phyloP scores from a whole-genome alignment of 2,888 invertebrate genomes.

The Hydriomena furcata region DNA sequence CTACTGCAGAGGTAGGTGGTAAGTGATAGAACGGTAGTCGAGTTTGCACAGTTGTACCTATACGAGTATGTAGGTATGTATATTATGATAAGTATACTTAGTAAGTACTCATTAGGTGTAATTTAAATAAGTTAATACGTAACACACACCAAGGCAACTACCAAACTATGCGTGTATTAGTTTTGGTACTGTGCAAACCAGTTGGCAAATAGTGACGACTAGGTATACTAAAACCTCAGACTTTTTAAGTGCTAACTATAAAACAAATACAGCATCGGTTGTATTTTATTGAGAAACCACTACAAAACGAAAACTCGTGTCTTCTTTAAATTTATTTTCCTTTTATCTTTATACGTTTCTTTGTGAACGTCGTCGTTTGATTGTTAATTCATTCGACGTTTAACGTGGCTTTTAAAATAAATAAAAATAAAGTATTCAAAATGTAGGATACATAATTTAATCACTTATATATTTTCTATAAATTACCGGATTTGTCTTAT shows the following conservation, averaged over 20 bases:
- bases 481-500: not conserved
- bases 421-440: no score
- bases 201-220: slow-evolving; percentile 22
- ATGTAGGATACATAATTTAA: no score
- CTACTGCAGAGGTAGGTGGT: not conserved
- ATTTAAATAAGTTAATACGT: not conserved
- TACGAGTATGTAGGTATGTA: no score
- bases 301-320: slow-evolving; percentile 42
- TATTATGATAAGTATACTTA: no score
- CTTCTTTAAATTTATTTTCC: slow-evolving; percentile 39
- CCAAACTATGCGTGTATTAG: not conserved
- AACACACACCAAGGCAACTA: not conserved
- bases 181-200: slow-evolving; percentile 42
- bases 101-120: not conserved
- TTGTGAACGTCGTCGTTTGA: no score
- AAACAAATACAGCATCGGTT: slow-evolving; percentile 34
- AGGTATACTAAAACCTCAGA: slow-evolving; percentile 24
- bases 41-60: slow-evolving; percentile 19
- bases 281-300: slow-evolving; percentile 50
- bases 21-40: not conserved
- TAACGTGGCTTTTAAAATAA: not conserved
- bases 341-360: slow-evolving; percentile 11
- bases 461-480: no score
- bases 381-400: no score
- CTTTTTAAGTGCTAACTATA: slow-evolving; percentile 41